These are phyloP conservation scores for Lepus europaeus DNA, from an alignment of 2,113 vertebrate species.

Conservation along the genomic window DNA sequence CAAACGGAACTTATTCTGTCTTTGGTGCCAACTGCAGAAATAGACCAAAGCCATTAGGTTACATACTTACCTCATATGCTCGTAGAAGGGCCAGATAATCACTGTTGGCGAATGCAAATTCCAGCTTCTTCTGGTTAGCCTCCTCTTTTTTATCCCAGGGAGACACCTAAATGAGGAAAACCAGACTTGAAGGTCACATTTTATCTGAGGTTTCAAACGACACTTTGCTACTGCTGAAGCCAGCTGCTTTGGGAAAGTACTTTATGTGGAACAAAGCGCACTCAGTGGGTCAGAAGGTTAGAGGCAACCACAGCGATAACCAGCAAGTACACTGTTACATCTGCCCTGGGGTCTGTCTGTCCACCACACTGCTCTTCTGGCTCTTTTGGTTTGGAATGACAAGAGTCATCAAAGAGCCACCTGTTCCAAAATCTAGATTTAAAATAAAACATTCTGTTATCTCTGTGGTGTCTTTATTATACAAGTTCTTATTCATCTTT, in stretches of 20 bases:
- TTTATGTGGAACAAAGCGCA: not conserved
- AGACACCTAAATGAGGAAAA: constrained; percentile 89
- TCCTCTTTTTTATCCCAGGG: constrained; percentile 98
- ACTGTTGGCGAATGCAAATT: constrained; percentile 94
- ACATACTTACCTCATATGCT: constrained; percentile 93
- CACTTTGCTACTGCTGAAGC: not conserved
- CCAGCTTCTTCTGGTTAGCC: constrained; percentile 95
- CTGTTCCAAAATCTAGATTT: constrained; percentile 10
- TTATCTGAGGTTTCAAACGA: constrained; percentile 16
- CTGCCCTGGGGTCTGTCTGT: not conserved
- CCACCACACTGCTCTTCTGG: not conserved
- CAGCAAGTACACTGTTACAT: not conserved
- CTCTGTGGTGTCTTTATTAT: not conserved
- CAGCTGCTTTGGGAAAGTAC: not conserved
- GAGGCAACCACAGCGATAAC: too few relatives aligned
- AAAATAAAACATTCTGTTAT: constrained; percentile 10
- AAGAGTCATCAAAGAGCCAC: not conserved
- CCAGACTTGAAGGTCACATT: constrained; percentile 46
- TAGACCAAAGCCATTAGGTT: not conserved
- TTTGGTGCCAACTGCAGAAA: not conserved
- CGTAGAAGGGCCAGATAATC: constrained; percentile 96
- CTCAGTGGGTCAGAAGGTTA: not conserved
- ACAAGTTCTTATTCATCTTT: constrained; percentile 22
- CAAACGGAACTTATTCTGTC: constrained; percentile 40
- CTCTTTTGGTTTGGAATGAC: not conserved